Evolutionary conservation across 2,888 invertebrate genomes (phyloP).

Genomic region (Elegia similella): DNA sequence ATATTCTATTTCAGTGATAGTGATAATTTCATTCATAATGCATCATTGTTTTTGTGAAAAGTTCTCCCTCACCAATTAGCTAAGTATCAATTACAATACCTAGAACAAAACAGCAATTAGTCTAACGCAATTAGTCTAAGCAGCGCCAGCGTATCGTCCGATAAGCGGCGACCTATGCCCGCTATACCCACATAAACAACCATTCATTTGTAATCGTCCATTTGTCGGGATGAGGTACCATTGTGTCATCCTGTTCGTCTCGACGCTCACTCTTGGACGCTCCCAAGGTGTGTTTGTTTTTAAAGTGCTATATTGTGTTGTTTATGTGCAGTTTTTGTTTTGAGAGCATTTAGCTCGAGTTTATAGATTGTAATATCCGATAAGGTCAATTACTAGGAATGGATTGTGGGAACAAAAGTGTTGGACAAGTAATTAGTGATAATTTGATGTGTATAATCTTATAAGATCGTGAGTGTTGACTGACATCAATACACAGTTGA

Average conservation of each 20-base stretch:
- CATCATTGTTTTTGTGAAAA: no score
- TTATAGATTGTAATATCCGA: background rate
- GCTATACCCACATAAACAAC: background rate
- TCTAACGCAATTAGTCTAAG: background rate
- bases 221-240: slow-evolving; percentile 5
- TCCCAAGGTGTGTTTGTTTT: slow-evolving; percentile 1
- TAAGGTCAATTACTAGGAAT: background rate
- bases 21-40: no score
- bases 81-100: background rate
- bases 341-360: background rate
- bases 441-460: no score
- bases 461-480: no score
- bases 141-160: background rate
- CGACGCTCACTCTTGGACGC: slow-evolving; percentile 3
- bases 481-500: no score
- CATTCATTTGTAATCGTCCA: background rate
- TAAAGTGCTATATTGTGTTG: background rate
- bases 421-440: background rate
- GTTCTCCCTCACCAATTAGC: background rate
- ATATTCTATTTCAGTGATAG: no score
- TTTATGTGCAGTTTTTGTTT: background rate
- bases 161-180: slow-evolving; percentile 6
- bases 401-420: background rate
- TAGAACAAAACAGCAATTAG: slow-evolving; percentile 1
- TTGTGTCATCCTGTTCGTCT: slow-evolving; percentile 4